A percentile compares a stretch with the other conserved stretches of the same genome.
These are phyloP conservation scores for Etia nguti DNA, from an alignment of 2,113 vertebrate species.

Conservation along the genomic window DNA sequence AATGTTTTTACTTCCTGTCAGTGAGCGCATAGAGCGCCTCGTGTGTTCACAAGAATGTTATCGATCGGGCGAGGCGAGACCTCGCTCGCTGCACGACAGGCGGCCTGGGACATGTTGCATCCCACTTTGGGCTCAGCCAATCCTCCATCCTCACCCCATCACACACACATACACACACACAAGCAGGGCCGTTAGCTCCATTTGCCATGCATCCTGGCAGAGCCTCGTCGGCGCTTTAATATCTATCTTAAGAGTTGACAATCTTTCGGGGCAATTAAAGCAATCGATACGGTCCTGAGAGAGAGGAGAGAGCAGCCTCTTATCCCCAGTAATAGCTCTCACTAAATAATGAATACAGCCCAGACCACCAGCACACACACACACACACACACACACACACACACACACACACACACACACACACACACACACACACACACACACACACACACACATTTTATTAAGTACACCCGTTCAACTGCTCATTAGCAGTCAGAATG, in stretches of 20 bases:
- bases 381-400: background rate
- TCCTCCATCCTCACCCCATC: slow-evolving; percentile 17
- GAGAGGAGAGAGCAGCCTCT: slow-evolving; percentile 70
- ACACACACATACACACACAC: background rate
- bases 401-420: background rate
- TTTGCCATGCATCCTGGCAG: slow-evolving; percentile 60
- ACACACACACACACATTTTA: background rate
- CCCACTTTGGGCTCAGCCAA: slow-evolving; percentile 18
- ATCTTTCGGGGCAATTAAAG: slow-evolving; percentile 79
- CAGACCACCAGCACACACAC: slow-evolving; percentile 12
- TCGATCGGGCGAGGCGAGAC: slow-evolving; percentile 49
- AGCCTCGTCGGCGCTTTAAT: slow-evolving; percentile 64
- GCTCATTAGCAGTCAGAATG: background rate
- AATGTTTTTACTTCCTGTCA: slow-evolving; percentile 26
- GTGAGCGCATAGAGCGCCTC: slow-evolving; percentile 18
- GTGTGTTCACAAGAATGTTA: slow-evolving; percentile 64
- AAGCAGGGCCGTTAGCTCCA: slow-evolving; percentile 27
- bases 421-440: background rate
- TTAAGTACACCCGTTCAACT: background rate
- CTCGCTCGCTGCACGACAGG: slow-evolving; percentile 32
- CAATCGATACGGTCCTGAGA: slow-evolving; percentile 73
- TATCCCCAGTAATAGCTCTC: slow-evolving; percentile 77
- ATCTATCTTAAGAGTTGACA: slow-evolving; percentile 81
- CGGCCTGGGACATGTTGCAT: slow-evolving; percentile 58
- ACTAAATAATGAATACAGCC: slow-evolving; percentile 77